These are phyloP conservation scores for Manis javanica DNA, from an alignment of 2,797 vertebrate genomes.

Conservation along the genomic window DNA sequence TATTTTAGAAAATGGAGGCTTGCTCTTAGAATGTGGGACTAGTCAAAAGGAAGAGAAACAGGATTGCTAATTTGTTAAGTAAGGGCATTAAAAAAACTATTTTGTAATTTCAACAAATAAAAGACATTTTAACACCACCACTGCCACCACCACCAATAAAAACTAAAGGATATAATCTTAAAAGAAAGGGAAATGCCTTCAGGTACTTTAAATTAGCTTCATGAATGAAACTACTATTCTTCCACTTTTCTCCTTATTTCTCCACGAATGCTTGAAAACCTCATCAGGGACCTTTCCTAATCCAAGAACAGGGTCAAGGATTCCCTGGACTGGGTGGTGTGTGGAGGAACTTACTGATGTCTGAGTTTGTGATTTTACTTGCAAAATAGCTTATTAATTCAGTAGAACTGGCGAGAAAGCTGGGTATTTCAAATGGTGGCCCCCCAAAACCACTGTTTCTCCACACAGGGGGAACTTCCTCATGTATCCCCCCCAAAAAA, in stretches of 20 bases:
- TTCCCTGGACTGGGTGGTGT: too few relatives aligned
- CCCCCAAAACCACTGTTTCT: background rate
- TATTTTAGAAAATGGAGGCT: background rate
- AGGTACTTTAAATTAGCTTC: background rate
- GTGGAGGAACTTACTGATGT: background rate
- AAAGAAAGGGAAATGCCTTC: background rate
- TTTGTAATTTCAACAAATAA: background rate
- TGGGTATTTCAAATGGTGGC: rapidly evolving
- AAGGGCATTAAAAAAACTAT: background rate
- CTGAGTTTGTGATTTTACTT: background rate
- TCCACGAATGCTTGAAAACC: background rate
- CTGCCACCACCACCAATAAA: background rate
- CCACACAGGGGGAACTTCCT: background rate
- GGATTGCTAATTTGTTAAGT: background rate
- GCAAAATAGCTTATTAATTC: background rate
- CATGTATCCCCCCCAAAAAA: background rate
- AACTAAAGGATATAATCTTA: background rate
- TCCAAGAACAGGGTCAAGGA: background rate
- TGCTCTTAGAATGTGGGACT: background rate
- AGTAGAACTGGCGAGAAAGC: background rate
- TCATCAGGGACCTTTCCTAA: background rate
- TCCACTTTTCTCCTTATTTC: background rate
- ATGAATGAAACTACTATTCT: background rate
- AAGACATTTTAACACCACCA: background rate
- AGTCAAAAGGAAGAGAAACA: background rate